Evolutionary conservation across 2,113 vertebrate genomes (phyloP).

Genomic region (Athene cunicularia): DNA sequence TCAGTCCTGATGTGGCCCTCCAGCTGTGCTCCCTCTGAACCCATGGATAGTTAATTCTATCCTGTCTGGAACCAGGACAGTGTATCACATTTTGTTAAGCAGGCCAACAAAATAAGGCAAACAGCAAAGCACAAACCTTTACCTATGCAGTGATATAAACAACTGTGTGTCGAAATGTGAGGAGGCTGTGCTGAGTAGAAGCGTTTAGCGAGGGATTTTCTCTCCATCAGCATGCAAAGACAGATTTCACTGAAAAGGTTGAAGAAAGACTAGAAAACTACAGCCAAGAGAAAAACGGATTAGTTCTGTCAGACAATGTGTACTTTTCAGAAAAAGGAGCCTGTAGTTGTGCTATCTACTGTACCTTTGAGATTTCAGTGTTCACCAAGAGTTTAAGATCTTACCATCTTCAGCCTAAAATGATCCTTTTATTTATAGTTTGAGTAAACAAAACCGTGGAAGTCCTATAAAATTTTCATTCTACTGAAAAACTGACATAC

Average conservation of each 20-base stretch:
- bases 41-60: too few species aligned
- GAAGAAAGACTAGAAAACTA: neutral
- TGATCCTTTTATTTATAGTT: neutral
- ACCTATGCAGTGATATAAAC: neutral
- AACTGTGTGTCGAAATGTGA: neutral
- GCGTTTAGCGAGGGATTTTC: neutral
- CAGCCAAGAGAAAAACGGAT: neutral
- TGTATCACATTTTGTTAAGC: neutral
- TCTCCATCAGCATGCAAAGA: neutral
- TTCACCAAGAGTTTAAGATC: neutral
- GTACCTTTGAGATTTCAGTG: neutral
- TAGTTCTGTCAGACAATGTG: neutral
- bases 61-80: too few species aligned
- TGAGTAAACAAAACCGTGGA: neutral
- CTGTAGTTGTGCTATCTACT: neutral
- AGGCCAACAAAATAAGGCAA: neutral
- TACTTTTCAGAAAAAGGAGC: neutral
- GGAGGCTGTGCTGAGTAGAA: neutral
- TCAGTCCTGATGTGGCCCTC: too few species aligned
- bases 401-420: neutral
- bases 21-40: too few species aligned
- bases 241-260: neutral
- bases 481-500: neutral
- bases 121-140: neutral
- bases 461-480: neutral